Evolutionary conservation across 92 coral and sea anemone genomes (phyloP).

Genomic region (Porites lobata): DNA sequence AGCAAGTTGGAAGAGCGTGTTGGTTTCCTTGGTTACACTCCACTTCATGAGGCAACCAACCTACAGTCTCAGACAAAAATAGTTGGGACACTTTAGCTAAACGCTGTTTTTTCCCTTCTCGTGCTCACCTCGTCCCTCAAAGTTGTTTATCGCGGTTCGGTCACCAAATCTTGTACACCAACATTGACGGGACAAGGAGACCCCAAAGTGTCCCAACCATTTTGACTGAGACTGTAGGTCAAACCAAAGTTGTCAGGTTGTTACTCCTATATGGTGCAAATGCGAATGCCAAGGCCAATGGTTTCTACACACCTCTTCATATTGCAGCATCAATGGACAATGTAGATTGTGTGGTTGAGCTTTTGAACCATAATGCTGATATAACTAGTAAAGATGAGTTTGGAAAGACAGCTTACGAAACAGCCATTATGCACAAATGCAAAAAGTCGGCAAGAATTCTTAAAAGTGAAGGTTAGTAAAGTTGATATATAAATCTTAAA

Average conservation of each 20-base stretch:
- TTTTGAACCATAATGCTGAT: conserved; percentile 84
- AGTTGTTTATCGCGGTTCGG: no score
- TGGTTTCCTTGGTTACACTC: conserved; percentile 96
- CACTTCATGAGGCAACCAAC: conserved; percentile 88
- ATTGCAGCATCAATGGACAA: conserved; percentile 95
- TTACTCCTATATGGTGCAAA: conserved; percentile 92
- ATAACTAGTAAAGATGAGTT: conserved; percentile 86
- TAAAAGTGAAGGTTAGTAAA: conserved; percentile 89
- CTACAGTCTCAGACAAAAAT: no score
- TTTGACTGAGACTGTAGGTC: no score
- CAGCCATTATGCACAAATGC: conserved; percentile 85
- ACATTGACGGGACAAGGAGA: no score
- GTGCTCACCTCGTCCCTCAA: no score
- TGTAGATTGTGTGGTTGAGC: conserved; percentile 82
- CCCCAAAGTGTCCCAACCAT: no score
- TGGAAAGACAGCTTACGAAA: conserved; percentile 92
- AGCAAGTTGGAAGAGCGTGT: conserved; percentile 83
- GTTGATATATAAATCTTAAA: no score
- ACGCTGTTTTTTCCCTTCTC: no score
- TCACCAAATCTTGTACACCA: no score
- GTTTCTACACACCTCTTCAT: conserved; percentile 92
- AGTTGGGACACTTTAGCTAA: no score
- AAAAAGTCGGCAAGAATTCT: conserved; percentile 81
- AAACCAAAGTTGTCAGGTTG: conserved; percentile 79
- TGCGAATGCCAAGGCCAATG: conserved; percentile 94